Conservation (phyloP, 2,888 invertebrate species). For the Drosophila paranaensis region DNA sequence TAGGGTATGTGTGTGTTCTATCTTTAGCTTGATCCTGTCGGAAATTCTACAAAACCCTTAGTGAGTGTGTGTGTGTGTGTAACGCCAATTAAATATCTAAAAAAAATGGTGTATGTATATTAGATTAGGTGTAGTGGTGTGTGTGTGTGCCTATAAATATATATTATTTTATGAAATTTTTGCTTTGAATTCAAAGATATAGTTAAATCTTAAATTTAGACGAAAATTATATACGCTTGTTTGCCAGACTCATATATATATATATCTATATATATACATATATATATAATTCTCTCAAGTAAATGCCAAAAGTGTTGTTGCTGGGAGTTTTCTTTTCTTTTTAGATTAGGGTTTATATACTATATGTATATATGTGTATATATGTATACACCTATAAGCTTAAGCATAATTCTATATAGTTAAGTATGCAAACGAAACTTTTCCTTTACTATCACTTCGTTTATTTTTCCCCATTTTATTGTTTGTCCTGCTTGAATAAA, state of each 20-base stretch:
- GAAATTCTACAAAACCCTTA: constrained; percentile 15
- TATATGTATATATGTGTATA: constrained; percentile 30
- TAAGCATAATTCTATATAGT: constrained; percentile 62
- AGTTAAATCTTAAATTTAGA: constrained; percentile 75
- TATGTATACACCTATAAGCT: constrained; percentile 50
- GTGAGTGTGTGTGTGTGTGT: constrained; percentile 1
- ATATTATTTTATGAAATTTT: constrained; percentile 6
- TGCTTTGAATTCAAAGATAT: constrained; percentile 27
- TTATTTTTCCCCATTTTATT: constrained; percentile 22
- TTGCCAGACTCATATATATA: constrained; percentile 29
- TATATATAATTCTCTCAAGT: constrained; percentile 73
- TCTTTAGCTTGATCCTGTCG: background rate
- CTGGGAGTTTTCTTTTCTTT: constrained; percentile 10
- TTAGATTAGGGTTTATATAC: constrained; percentile 19
- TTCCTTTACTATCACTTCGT: constrained; percentile 67
- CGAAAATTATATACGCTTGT: constrained; percentile 67
- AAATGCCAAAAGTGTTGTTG: constrained; percentile 72
- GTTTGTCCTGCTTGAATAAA: constrained; percentile 42
- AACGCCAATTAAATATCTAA: constrained; percentile 68
- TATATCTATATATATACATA: constrained; percentile 34
- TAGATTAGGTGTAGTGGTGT: constrained; percentile 23
- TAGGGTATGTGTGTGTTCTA: constrained; percentile 13
- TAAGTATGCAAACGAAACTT: constrained; percentile 64
- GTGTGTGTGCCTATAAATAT: constrained; percentile 44
- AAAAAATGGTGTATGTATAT: constrained; percentile 50